phyloP scores from a whole-genome alignment of 2,888 invertebrate species.

The Lasioglossum lativentre region DNA sequence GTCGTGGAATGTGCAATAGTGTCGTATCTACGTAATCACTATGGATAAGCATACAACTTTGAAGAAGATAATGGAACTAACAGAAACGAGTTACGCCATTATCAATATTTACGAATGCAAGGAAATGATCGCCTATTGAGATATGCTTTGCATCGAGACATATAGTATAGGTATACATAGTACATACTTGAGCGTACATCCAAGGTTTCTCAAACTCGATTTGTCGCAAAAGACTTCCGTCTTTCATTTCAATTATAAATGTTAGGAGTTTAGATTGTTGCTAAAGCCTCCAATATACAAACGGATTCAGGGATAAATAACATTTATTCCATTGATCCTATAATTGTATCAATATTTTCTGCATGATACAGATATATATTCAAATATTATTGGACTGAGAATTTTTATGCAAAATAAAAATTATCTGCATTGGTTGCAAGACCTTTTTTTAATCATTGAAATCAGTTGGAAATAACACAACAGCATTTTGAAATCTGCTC shows the following conservation, averaged over 20 bases:
- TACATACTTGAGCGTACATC: background rate
- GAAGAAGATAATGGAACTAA: background rate
- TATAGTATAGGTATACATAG: too few relatives aligned
- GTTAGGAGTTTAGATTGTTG: background rate
- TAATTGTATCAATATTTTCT: too few relatives aligned
- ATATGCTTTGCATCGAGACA: background rate
- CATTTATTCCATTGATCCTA: background rate
- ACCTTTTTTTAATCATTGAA: background rate
- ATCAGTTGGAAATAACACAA: background rate
- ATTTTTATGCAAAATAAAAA: background rate
- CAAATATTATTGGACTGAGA: background rate
- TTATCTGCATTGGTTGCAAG: background rate
- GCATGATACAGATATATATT: too few relatives aligned
- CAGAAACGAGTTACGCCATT: background rate
- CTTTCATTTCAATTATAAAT: background rate
- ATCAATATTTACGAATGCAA: slow-evolving; percentile 1
- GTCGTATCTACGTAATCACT: background rate
- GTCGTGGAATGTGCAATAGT: background rate
- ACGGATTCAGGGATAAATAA: background rate
- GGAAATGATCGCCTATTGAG: background rate
- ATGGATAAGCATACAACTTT: background rate
- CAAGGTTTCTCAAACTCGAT: slow-evolving; percentile 1
- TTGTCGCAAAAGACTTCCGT: background rate
- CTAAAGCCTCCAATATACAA: too few relatives aligned
- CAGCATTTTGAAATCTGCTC: background rate